Base-by-base conservation (phyloP, 1,140 invertebrate genomes). In the Anagrus nilaparvatae region DNA sequence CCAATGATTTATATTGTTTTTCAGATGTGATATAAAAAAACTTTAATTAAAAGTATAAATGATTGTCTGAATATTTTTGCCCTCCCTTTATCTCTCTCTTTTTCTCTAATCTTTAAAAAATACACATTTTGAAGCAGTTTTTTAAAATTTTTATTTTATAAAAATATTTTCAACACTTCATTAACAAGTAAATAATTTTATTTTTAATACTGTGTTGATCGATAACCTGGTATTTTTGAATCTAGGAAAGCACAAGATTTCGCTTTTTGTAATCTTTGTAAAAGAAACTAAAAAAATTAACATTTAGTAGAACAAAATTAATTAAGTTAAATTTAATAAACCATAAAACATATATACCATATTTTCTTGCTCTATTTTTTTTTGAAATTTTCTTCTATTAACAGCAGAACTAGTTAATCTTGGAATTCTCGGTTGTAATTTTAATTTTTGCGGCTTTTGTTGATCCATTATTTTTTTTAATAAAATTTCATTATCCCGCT, bases 401-500 rank as follows among this genome's bases (percentile, higher is more conserved):
- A 65, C 58, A 14, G 58, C 63, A 7, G 60, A 63, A 13, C 55
- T 64, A 29, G 56, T 55, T 4, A 48, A 23, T 38, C 47, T 50
- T 1, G 34, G 19, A 20, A 48, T 50, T 10, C 20, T 10, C 4
- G 17, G 13, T 24, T 41, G 21, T 17, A 45, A 16, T 17, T 31
- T 43, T 23, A 51, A 52, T 9, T 53, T 51, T 3, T 44, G 48
- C 5, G 54, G 47, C 43, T 39, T 58, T 14, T 61, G 54, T 23
- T 61, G 55, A 14, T 52, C 53, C 53, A 70, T 55, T 37, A 72
- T 69, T 50, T 65, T 72, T 29, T 52, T 61, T 14, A 71, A 44
- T 9, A 72, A 47, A 44, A 61, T 50, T 27, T 65, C 59, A 52
- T 72, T 72, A 16, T 72, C 67, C 19, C 56, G 47, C 40, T 71